phyloP scores from a whole-genome alignment of 2,113 vertebrate genomes.

The Phasianus colchicus region DNA sequence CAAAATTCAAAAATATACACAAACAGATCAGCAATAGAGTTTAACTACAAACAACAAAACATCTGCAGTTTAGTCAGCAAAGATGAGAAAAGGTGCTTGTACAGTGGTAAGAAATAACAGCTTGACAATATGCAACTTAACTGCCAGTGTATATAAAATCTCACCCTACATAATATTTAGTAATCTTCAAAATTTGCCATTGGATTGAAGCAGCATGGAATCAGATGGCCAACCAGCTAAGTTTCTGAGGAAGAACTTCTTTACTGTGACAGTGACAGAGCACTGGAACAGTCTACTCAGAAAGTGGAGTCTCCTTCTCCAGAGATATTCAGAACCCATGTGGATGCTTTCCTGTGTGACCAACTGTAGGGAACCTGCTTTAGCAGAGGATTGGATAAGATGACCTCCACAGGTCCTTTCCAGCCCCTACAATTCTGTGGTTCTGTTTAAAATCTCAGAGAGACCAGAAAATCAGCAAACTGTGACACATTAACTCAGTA shows the following conservation, averaged over 20 bases:
- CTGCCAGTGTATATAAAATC: background rate
- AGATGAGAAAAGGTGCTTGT: background rate
- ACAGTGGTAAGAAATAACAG: background rate
- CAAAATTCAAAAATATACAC: constrained; percentile 17
- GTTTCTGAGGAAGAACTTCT: background rate
- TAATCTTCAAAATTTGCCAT: constrained; percentile 6
- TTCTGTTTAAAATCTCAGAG: background rate
- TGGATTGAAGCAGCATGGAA: background rate
- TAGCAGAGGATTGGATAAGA: background rate
- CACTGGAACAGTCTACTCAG: background rate
- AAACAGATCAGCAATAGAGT: background rate
- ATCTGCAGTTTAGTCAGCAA: background rate
- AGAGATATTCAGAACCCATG: background rate
- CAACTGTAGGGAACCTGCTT: background rate
- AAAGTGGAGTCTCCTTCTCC: background rate
- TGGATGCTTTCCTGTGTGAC: background rate
- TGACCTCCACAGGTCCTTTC: background rate
- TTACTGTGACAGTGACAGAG: background rate
- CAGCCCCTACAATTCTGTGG: background rate
- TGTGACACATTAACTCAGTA: background rate
- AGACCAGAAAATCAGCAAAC: background rate
- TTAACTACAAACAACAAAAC: background rate
- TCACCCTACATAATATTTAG: constrained; percentile 16
- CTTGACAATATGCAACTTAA: constrained; percentile 12
- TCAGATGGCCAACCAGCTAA: background rate